A percentile compares a stretch with the other conserved stretches of the same genome.
These are phyloP conservation scores for Lophura nycthemera DNA, from an alignment of 2,113 vertebrate genomes.

Conservation along the genomic window DNA sequence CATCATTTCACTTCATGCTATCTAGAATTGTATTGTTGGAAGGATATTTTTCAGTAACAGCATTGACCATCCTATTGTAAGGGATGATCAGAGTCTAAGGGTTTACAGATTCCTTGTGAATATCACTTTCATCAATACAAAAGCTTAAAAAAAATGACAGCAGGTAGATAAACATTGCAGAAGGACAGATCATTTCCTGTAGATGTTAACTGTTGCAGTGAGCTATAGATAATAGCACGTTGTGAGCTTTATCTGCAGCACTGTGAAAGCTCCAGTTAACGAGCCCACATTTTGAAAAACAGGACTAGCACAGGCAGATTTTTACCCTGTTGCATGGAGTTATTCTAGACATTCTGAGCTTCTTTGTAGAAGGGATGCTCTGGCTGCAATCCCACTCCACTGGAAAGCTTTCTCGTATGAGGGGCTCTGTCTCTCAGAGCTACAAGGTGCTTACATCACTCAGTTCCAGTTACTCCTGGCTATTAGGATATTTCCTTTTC, in stretches of 20 bases:
- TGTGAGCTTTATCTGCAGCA: background rate
- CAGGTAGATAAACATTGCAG: background rate
- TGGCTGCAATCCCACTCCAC: background rate
- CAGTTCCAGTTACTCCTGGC: background rate
- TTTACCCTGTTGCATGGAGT: background rate
- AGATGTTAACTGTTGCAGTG: background rate
- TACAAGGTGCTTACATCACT: background rate
- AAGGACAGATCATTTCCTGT: background rate
- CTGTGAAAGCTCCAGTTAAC: background rate
- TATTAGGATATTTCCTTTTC: background rate
- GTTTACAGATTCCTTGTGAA: background rate
- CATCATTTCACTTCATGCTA: background rate
- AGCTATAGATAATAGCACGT: accelerated
- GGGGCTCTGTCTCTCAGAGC: background rate
- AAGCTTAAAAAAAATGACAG: background rate
- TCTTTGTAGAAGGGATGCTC: background rate
- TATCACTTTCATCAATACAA: background rate
- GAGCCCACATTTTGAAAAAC: background rate
- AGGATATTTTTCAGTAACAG: background rate
- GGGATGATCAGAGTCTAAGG: background rate
- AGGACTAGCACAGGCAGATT: background rate
- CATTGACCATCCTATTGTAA: background rate
- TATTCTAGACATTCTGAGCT: background rate
- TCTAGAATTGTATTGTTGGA: background rate
- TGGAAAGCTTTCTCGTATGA: background rate